A percentile compares a stretch with the other conserved stretches of the same genome.
Evolutionary conservation across 2,113 vertebrate genomes (phyloP).

Genomic region (Willisornis vidua): DNA sequence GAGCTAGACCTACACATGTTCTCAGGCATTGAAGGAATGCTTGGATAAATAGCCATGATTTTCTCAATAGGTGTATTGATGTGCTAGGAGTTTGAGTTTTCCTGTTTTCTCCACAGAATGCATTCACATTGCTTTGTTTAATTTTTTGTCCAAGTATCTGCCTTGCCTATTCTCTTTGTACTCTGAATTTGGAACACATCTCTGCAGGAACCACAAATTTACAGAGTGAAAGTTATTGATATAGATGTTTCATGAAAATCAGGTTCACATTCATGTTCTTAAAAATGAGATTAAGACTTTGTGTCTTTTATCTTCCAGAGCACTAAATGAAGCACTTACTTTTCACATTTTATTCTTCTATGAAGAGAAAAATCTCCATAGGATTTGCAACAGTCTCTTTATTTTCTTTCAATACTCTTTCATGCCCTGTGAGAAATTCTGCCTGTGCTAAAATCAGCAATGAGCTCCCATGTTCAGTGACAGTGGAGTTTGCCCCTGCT

Average conservation of each 20-base stretch:
- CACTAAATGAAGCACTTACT: neutral
- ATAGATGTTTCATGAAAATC: neutral
- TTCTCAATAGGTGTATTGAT: neutral
- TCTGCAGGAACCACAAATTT: neutral
- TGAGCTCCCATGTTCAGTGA: neutral
- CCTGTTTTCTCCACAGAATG: neutral
- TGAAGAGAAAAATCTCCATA: neutral
- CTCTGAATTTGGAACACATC: neutral
- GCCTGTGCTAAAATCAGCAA: neutral
- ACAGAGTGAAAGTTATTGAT: neutral
- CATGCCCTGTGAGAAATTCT: neutral
- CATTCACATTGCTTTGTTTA: neutral
- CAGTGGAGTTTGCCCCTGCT: neutral
- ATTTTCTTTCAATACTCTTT: neutral
- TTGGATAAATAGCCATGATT: neutral
- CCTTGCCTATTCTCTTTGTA: neutral
- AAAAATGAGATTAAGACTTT: neutral
- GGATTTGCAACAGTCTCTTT: neutral
- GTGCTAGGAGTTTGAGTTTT: neutral
- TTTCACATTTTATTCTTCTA: neutral
- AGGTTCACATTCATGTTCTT: neutral
- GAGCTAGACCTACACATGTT: neutral
- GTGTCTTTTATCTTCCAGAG: neutral
- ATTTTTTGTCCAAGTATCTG: neutral
- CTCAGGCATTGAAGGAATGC: neutral